A percentile compares a stretch with the other conserved stretches of the same genome.
These are phyloP conservation scores for Glossosoma conforme DNA, from an alignment of 1,140 invertebrate species.

Conservation along the genomic window DNA sequence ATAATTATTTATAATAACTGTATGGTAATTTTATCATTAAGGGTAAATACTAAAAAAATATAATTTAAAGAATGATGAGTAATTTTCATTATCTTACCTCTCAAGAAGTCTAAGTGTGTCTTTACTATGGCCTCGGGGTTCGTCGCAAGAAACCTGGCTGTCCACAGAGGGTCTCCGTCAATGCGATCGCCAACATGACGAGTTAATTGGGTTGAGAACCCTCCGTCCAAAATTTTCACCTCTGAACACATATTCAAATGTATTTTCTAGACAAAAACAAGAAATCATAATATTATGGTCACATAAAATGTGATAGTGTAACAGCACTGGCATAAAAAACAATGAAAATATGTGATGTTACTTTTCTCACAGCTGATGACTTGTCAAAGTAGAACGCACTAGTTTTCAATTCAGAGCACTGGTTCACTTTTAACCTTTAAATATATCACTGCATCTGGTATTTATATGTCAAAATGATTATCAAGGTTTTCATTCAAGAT, in stretches of 20 bases:
- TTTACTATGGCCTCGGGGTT: conserved; percentile 46
- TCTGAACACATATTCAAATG: conserved; percentile 4
- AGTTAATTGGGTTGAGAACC: conserved; percentile 44
- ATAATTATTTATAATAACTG: too few relatives aligned
- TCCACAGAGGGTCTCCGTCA: conserved; percentile 50
- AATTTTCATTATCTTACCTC: conserved; percentile 38
- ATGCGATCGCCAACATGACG: conserved; percentile 35
- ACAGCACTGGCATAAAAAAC: neutral
- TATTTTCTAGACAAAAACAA: too few relatives aligned
- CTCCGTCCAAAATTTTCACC: conserved; percentile 42
- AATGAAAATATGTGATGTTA: neutral
- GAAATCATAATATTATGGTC: neutral
- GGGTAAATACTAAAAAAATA: too few relatives aligned
- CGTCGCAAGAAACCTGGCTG: conserved; percentile 43
- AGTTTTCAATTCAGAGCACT: too few relatives aligned
- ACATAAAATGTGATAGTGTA: neutral
- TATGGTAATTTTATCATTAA: too few relatives aligned
- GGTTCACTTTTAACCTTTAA: too few relatives aligned
- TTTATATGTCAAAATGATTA: too few relatives aligned
- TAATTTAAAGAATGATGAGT: too few relatives aligned
- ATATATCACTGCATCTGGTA: too few relatives aligned
- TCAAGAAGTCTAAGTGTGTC: conserved; percentile 49
- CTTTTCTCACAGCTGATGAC: too few relatives aligned
- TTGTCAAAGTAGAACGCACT: too few relatives aligned
- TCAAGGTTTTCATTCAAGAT: too few relatives aligned